Conservation (phyloP, 2,797 vertebrate species). For the Melanotaenia pygmaea region DNA sequence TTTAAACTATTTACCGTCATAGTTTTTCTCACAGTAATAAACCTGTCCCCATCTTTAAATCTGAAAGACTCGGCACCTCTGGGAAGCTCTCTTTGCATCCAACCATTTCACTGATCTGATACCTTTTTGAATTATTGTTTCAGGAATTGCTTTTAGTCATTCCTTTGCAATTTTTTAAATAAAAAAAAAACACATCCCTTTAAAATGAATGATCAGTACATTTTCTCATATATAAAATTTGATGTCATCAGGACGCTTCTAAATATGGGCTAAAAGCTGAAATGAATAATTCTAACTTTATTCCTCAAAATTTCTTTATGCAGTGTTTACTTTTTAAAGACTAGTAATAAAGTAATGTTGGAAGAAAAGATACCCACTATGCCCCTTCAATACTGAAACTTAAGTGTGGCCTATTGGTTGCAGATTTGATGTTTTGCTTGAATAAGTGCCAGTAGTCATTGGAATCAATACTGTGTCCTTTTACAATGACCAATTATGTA, state of each 20-base stretch:
- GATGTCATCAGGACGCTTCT: too few species aligned
- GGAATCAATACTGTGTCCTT: constrained; percentile 31
- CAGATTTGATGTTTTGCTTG: constrained; percentile 3
- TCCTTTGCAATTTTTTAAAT: background rate
- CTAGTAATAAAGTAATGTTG: background rate
- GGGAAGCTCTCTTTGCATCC: background rate
- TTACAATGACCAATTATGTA: constrained; percentile 15
- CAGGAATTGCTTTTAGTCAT: background rate
- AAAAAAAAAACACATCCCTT: background rate
- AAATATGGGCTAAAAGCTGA: background rate
- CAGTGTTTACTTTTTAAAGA: background rate
- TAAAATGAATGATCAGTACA: background rate
- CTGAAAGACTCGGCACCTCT: background rate
- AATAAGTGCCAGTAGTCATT: background rate
- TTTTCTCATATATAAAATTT: background rate
- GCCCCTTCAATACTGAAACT: background rate
- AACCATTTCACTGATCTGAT: background rate
- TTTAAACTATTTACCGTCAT: background rate
- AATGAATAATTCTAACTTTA: background rate
- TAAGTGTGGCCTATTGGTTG: background rate
- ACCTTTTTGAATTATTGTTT: background rate
- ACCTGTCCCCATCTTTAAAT: too few species aligned
- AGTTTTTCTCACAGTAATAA: background rate
- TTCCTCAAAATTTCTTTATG: too few species aligned
- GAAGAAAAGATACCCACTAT: constrained; percentile 9